These are phyloP conservation scores for Lucilia cuprina DNA, from an alignment of 1,140 invertebrate species.

Conservation along the genomic window DNA sequence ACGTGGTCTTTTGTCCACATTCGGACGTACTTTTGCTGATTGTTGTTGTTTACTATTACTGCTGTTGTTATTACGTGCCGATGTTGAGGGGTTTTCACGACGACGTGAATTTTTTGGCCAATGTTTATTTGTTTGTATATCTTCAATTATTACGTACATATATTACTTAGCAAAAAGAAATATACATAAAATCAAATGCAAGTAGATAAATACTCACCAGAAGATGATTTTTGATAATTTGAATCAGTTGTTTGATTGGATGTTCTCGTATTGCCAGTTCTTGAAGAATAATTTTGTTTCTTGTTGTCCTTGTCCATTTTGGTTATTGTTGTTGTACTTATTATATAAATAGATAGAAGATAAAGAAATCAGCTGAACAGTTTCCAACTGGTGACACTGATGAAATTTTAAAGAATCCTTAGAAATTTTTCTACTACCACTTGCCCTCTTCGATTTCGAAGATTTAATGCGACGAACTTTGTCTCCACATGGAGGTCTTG, in stretches of 20 bases:
- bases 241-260: constrained; percentile 47
- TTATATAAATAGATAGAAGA: constrained; percentile 36
- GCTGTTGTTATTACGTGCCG: constrained; percentile 51
- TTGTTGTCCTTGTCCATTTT: constrained; percentile 48
- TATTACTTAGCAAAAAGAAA: neutral
- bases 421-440: constrained; percentile 46
- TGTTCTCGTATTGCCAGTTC: constrained; percentile 45
- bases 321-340: constrained; percentile 47
- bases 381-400: neutral
- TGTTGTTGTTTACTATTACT: constrained; percentile 43
- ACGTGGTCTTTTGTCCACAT: constrained; percentile 60
- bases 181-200: neutral
- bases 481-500: constrained; percentile 73
- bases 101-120: constrained; percentile 50
- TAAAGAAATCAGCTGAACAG: constrained; percentile 29
- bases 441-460: constrained; percentile 35
- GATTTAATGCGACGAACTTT: constrained; percentile 51
- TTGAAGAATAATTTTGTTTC: constrained; percentile 50
- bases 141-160: constrained; percentile 38
- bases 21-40: constrained; percentile 49
- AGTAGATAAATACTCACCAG: constrained; percentile 43
- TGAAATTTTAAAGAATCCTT: constrained; percentile 34
- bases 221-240: constrained; percentile 51
- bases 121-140: constrained; percentile 53
- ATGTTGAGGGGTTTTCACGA: constrained; percentile 50